Evolutionary conservation across 2,888 invertebrate genomes (phyloP), one percentile per base, ranked within the genome.

Genomic region (Trichacis sp.): DNA sequence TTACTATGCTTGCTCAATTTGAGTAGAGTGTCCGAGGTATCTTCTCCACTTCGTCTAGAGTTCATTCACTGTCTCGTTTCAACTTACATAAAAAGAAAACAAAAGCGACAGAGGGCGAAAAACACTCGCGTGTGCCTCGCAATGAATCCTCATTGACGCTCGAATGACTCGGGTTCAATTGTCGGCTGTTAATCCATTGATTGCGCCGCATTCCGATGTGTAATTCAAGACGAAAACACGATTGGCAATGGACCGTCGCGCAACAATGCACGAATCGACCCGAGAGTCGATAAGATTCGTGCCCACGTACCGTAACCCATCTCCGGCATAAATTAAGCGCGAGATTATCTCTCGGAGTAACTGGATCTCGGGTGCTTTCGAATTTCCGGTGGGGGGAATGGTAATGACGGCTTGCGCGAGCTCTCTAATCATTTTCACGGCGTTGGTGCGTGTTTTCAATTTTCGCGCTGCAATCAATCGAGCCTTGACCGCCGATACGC

Each of bases 301-400:
- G 74, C 70, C 73, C 70, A 72, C 69, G 49, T 61, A 73, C 72
- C 77, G 74, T 74, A 68, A 67, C 64, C 64, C 50, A 66, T 67
- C 62, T 66, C 42, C 55, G 47, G 46, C 61, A 50, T 67, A 67
- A 65, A 69, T 69, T 65, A 67, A 65, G 64, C 48, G 18, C 42
- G 46, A 60, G 70, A 69, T 66, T 69, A 60, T 63, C 63, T 66
- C 24, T 49, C 52, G 61, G 67, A 70, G 74, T 77, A 78, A 78
- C 78, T 74, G 75, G 76, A 77, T 73, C 76, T 72, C 57, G 54
- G 49, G 61, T 54, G 55, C 54, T 68, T 65, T 68, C 58, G 61
- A 60, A 48, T 62, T 72, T 68, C 72, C 69, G 63, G 46, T 54
- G 6, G n/a, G 42, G 54, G 53, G 58, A 64, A 54, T 54, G 42